Evolutionary conservation across 2,113 vertebrate genomes (phyloP).

Genomic region (Eulacestoma nigropectus): DNA sequence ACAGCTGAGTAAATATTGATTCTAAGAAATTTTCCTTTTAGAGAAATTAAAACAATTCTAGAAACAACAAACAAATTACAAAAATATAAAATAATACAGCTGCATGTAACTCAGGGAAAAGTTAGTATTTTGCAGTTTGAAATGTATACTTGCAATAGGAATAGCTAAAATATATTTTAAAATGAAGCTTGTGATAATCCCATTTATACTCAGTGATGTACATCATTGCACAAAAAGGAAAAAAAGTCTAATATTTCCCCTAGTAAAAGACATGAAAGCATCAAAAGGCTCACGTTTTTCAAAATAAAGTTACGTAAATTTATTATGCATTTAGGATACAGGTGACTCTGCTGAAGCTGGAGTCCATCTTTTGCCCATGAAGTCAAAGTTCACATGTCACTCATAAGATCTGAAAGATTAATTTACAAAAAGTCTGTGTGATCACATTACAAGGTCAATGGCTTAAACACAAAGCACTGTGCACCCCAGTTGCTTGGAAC

Average conservation of each 20-base stretch:
- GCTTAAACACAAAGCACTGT: background rate
- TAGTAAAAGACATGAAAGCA: background rate
- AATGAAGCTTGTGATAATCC: background rate
- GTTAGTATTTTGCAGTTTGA: background rate
- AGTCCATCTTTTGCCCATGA: background rate
- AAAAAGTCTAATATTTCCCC: background rate
- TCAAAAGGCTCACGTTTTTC: background rate
- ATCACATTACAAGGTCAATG: constrained; percentile 50
- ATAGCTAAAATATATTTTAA: background rate
- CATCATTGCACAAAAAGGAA: background rate
- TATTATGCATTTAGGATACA: background rate
- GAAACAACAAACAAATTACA: background rate
- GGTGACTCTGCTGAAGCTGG: background rate
- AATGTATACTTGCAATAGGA: background rate
- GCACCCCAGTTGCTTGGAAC: constrained; percentile 30
- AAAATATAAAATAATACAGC: background rate
- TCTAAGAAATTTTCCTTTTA: background rate
- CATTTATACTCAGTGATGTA: background rate
- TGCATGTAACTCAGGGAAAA: background rate
- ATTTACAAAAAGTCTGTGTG: constrained; percentile 34
- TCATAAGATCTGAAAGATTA: constrained; percentile 44
- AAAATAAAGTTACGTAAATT: background rate
- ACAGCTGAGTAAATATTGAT: background rate
- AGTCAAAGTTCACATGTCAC: constrained; percentile 39
- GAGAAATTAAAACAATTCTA: background rate